Conservation (phyloP, 2,888 invertebrate species). For the Carabus problematicus region DNA sequence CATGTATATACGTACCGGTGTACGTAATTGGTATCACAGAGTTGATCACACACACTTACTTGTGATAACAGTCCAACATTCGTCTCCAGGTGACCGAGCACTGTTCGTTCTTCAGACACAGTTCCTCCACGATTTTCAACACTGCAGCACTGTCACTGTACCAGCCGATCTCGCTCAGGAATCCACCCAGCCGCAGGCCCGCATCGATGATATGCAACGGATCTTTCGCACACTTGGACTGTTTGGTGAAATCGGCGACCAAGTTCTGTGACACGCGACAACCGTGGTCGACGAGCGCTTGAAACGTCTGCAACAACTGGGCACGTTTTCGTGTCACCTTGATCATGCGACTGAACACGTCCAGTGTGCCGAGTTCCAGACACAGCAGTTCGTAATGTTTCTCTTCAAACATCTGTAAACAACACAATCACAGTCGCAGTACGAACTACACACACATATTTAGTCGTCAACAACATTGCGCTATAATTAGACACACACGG, state of each 20-base stretch:
- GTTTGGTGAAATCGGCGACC: constrained; percentile 46
- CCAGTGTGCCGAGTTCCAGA: constrained; percentile 73
- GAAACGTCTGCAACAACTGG: constrained; percentile 74
- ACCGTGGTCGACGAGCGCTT: constrained; percentile 62
- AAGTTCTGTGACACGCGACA: constrained; percentile 43
- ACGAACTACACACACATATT: background rate
- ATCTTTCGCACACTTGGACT: constrained; percentile 47
- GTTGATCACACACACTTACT: no score
- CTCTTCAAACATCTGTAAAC: constrained; percentile 73
- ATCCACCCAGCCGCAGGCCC: constrained; percentile 67
- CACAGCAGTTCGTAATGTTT: constrained; percentile 73
- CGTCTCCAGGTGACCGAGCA: constrained; percentile 68
- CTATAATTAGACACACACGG: background rate
- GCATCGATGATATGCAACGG: constrained; percentile 50
- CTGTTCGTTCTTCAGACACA: constrained; percentile 66
- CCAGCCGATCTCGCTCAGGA: constrained; percentile 91
- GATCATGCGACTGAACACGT: constrained; percentile 73
- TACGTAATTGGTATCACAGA: no score
- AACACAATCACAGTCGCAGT: background rate
- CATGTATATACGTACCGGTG: background rate
- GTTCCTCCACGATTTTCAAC: constrained; percentile 70
- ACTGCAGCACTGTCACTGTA: constrained; percentile 79
- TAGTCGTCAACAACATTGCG: background rate
- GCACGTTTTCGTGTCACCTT: constrained; percentile 72
- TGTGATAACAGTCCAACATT: constrained; percentile 84